Conservation (phyloP, 2,797 vertebrate genomes). For the Avahi laniger region DNA sequence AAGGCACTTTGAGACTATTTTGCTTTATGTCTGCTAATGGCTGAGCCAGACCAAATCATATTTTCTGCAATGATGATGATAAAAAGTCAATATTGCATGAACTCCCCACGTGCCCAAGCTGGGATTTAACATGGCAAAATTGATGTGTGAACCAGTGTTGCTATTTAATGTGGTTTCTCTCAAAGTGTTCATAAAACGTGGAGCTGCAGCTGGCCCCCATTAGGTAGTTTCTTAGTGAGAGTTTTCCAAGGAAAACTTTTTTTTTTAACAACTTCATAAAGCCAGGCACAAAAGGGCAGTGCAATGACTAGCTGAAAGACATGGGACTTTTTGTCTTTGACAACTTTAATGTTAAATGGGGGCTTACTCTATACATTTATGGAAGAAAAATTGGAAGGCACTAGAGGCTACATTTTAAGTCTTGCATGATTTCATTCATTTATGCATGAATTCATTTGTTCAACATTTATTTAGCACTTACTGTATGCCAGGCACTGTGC, state of each 20-base stretch:
- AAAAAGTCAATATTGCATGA: conserved; percentile 59
- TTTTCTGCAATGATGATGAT: conserved; percentile 46
- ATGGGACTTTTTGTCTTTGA: conserved; percentile 59
- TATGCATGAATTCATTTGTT: conserved; percentile 46
- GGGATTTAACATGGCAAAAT: conserved; percentile 62
- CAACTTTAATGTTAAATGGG: not conserved
- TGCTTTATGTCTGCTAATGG: not conserved
- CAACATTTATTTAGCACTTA: conserved; percentile 56
- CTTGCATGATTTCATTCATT: conserved; percentile 36
- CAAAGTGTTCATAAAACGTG: conserved; percentile 76
- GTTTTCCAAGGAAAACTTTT: conserved; percentile 72
- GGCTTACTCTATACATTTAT: conserved; percentile 26
- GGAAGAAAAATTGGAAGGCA: conserved; percentile 48
- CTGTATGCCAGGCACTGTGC: not conserved
- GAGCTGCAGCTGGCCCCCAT: conserved; percentile 67
- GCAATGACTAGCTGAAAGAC: conserved; percentile 53
- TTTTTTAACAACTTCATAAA: conserved; percentile 63
- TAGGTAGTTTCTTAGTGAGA: conserved; percentile 71
- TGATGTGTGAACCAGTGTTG: conserved; percentile 71
- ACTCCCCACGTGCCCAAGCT: conserved; percentile 44
- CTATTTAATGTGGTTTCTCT: conserved; percentile 74
- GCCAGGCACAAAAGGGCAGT: conserved; percentile 60
- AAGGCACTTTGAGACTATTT: conserved; percentile 30
- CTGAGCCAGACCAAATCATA: conserved; percentile 41
- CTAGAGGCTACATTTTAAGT: conserved; percentile 9